phyloP scores from a whole-genome alignment of 2,113 vertebrate genomes.

The Petrocephalus microphthalmus region DNA sequence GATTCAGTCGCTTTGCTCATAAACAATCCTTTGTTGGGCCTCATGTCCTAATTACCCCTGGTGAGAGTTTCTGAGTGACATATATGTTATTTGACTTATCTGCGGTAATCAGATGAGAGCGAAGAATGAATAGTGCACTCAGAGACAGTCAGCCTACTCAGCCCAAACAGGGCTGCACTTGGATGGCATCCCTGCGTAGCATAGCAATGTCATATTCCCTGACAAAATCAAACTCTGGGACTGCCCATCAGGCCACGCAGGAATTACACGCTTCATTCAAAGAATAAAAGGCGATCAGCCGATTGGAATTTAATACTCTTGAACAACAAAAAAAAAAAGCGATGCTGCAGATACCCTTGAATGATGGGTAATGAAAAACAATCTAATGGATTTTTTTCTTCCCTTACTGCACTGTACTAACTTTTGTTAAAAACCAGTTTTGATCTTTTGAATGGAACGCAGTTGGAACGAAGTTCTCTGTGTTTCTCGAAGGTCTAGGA shows the following conservation, averaged over 20 bases:
- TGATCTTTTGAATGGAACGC: neutral
- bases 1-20: constrained; percentile 58
- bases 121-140: constrained; percentile 42
- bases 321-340: neutral
- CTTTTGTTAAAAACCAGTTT: neutral
- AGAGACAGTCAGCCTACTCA: constrained; percentile 38
- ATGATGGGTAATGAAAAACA: neutral
- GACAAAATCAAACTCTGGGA: constrained; percentile 8
- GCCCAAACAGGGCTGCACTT: constrained; percentile 26
- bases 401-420: neutral
- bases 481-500: neutral
- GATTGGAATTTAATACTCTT: neutral
- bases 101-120: constrained; percentile 62
- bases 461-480: neutral
- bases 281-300: neutral
- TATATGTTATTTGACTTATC: constrained; percentile 70
- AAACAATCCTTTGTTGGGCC: constrained; percentile 63
- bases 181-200: constrained; percentile 32
- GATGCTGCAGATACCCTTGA: neutral
- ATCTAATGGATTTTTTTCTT: neutral
- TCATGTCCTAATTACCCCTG: constrained; percentile 61
- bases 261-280: constrained; percentile 21
- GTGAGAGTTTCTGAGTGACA: constrained; percentile 64
- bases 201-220: constrained; percentile 23
- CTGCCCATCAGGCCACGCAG: neutral